A percentile compares a stretch with the other conserved stretches of the same genome.
Conservation (phyloP, 2,888 invertebrate genomes). For the Eupithecia exiguata region DNA sequence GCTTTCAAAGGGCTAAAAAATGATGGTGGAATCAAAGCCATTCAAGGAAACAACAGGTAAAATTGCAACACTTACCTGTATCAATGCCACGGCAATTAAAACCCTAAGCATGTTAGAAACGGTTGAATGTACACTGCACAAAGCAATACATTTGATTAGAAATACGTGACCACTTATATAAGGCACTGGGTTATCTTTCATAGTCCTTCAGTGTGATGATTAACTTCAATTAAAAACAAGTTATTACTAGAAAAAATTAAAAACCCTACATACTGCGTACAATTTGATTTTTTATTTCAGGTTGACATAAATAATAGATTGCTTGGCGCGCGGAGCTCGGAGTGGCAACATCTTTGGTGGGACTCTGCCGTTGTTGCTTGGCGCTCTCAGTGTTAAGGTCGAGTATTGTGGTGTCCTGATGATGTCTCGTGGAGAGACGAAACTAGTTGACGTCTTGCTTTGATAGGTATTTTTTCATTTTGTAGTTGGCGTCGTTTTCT, state of each 20-base stretch:
- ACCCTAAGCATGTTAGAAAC: constrained; percentile 17
- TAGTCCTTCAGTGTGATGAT: constrained; percentile 10
- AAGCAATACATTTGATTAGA: constrained; percentile 18
- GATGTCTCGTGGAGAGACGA: too few relatives aligned
- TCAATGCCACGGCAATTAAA: constrained; percentile 13
- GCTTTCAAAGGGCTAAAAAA: background rate
- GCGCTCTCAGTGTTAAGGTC: too few relatives aligned
- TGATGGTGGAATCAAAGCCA: background rate
- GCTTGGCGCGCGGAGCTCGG: too few relatives aligned
- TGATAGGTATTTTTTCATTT: too few relatives aligned
- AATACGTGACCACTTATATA: constrained; percentile 40
- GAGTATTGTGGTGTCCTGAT: too few relatives aligned
- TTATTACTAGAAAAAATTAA: background rate
- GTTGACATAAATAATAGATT: too few relatives aligned
- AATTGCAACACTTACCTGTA: constrained; percentile 24
- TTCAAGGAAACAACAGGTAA: background rate
- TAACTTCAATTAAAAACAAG: constrained; percentile 2
- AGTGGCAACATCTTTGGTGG: too few relatives aligned
- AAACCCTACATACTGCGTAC: background rate
- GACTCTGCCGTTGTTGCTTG: too few relatives aligned
- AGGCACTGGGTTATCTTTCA: constrained; percentile 11
- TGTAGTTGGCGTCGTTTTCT: too few relatives aligned
- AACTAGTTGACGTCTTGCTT: too few relatives aligned
- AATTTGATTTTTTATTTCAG: too few relatives aligned
- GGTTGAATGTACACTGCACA: constrained; percentile 15